Conservation (phyloP, 2,113 vertebrate species). For the Nymphicus hollandicus region DNA sequence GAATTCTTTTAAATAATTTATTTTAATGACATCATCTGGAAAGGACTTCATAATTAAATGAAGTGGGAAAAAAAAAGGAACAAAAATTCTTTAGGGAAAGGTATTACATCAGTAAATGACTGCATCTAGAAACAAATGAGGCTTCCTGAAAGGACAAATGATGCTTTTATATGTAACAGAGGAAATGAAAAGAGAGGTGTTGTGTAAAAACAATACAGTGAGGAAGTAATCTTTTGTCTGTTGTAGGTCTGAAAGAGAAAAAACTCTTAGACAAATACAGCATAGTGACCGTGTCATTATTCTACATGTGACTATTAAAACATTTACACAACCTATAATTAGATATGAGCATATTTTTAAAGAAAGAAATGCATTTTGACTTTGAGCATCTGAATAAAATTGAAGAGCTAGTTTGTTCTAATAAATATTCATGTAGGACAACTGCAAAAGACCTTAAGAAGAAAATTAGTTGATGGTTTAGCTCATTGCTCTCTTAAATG, state of each 20-base stretch:
- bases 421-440: neutral
- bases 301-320: neutral
- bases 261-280: neutral
- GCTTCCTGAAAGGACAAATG: neutral
- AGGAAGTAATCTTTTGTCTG: neutral
- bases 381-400: neutral
- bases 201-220: neutral
- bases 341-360: neutral
- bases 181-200: neutral
- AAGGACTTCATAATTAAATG: neutral
- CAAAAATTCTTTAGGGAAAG: neutral
- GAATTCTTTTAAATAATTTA: too few relatives aligned
- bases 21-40: neutral
- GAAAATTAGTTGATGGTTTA: neutral
- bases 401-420: conserved; percentile 18
- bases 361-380: conserved; percentile 7
- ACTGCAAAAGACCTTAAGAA: neutral
- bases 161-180: neutral
- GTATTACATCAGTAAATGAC: neutral
- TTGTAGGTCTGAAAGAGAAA: neutral
- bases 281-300: neutral
- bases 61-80: neutral
- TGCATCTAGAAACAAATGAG: neutral
- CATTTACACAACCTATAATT: neutral
- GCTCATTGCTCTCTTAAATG: neutral